Evolutionary conservation across 2,797 vertebrate genomes (phyloP).

Genomic region (Phrynocephalus vlangalii): DNA sequence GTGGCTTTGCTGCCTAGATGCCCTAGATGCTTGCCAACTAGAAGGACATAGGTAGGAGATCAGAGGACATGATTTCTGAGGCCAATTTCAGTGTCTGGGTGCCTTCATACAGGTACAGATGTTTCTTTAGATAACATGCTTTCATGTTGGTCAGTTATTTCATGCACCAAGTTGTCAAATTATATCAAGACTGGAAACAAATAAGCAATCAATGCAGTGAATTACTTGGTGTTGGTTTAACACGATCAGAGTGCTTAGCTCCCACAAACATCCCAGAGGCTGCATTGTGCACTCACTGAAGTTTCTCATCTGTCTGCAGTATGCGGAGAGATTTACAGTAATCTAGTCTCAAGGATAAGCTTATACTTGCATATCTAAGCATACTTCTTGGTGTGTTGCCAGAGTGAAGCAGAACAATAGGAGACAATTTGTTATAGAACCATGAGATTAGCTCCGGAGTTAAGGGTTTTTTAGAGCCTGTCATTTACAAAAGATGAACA

Average conservation of each 20-base stretch:
- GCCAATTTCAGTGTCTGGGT: neutral
- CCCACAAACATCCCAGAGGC: neutral
- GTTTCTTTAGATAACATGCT: neutral
- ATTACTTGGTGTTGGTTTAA: neutral
- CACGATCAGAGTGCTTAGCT: neutral
- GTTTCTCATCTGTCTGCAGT: neutral
- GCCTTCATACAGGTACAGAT: neutral
- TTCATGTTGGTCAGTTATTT: neutral
- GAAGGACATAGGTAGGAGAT: neutral
- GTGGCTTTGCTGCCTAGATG: too few relatives aligned
- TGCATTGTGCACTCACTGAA: neutral
- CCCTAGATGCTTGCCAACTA: neutral
- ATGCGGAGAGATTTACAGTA: neutral
- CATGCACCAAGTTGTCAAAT: neutral
- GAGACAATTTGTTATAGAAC: neutral
- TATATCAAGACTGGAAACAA: neutral
- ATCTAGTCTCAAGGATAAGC: neutral
- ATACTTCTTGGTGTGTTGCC: neutral
- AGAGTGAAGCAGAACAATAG: neutral
- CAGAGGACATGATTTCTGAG: neutral
- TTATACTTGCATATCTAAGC: neutral
- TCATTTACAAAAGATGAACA: too few relatives aligned
- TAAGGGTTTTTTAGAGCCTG: neutral
- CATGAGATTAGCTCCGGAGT: too few relatives aligned
- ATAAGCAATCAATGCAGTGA: neutral